Percentiles rank a stretch among this genome's conserved stretches.
Conservation (phyloP, 2,888 invertebrate genomes). For the Epirrhoe tristata region DNA sequence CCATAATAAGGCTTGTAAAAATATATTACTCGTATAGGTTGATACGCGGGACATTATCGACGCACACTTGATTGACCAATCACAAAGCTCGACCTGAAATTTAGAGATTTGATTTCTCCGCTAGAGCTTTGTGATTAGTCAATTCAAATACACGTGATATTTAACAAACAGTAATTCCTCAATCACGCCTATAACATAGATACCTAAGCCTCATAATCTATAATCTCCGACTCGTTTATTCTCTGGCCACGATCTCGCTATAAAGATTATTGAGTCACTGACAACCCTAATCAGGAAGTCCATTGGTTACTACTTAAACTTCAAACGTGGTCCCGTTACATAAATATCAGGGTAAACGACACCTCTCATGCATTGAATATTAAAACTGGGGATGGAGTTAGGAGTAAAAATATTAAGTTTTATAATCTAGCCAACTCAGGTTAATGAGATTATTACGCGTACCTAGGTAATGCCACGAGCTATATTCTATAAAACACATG, state of each 20-base stretch:
- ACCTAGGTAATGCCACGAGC: too few species aligned
- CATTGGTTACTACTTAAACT: slow-evolving; percentile 32
- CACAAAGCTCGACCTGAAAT: too few species aligned
- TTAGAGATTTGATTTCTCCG: too few species aligned
- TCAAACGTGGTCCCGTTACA: slow-evolving; percentile 38
- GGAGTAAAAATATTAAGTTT: neutral
- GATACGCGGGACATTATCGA: too few species aligned
- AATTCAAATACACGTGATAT: neutral
- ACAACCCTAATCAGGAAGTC: slow-evolving; percentile 37
- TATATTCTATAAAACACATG: too few species aligned
- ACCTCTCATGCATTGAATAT: slow-evolving; percentile 42
- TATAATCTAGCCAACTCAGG: too few species aligned
- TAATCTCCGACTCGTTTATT: slow-evolving; percentile 11
- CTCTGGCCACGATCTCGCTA: slow-evolving; percentile 22
- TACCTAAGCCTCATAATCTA: slow-evolving; percentile 1
- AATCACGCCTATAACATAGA: neutral
- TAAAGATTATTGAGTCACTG: slow-evolving; percentile 33
- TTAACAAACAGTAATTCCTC: neutral
- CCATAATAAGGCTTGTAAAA: too few species aligned
- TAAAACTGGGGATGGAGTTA: slow-evolving; percentile 28
- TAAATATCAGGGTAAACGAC: slow-evolving; percentile 44
- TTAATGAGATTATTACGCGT: too few species aligned
- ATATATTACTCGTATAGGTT: too few species aligned
- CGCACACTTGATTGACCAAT: too few species aligned
- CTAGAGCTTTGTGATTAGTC: neutral